Percentiles rank a stretch among this genome's conserved stretches.
Evolutionary conservation across 2,888 invertebrate species (phyloP).

Genomic region (Chloroclystis v-ata): DNA sequence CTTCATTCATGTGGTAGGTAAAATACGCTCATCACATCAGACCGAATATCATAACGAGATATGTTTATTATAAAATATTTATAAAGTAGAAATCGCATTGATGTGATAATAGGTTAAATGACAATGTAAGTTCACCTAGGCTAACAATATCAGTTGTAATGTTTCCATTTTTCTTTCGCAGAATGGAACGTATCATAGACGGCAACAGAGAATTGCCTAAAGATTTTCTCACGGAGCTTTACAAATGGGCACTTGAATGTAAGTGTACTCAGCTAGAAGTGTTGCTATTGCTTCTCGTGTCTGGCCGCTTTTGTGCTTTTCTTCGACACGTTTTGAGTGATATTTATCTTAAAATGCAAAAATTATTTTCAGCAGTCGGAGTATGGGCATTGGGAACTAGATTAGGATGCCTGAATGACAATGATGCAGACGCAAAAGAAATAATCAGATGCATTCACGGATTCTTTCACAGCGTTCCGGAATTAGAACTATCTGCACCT

Average conservation of each 20-base stretch:
- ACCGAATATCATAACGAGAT: too few species aligned
- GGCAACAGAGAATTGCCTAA: conserved; percentile 80
- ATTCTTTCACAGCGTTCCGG: conserved; percentile 87
- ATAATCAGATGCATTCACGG: conserved; percentile 87
- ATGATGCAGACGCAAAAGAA: conserved; percentile 84
- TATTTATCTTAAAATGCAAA: too few species aligned
- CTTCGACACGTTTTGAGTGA: conserved; percentile 24
- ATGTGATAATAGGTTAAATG: conserved; percentile 3
- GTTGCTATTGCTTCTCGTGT: conserved; percentile 23
- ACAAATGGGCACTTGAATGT: conserved; percentile 91
- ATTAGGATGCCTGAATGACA: conserved; percentile 84
- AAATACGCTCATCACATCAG: too few species aligned
- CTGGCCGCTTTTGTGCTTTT: conserved; percentile 32
- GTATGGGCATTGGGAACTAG: conserved; percentile 89
- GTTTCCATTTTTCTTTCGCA: conserved; percentile 71
- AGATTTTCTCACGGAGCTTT: conserved; percentile 83
- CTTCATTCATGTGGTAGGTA: conserved; percentile 56
- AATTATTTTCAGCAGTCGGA: conserved; percentile 82
- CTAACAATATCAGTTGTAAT: conserved; percentile 16
- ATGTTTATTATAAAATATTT: too few species aligned
- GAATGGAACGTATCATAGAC: conserved; percentile 80
- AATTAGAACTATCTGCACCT: conserved; percentile 85
- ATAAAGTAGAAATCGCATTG: too few species aligned
- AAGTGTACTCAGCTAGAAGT: conserved; percentile 59
- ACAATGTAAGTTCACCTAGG: conserved; percentile 16